A percentile compares a stretch with the other conserved stretches of the same genome.
These are phyloP conservation scores for Crotalus horridus DNA, from an alignment of 2,113 vertebrate species.

Conservation along the genomic window DNA sequence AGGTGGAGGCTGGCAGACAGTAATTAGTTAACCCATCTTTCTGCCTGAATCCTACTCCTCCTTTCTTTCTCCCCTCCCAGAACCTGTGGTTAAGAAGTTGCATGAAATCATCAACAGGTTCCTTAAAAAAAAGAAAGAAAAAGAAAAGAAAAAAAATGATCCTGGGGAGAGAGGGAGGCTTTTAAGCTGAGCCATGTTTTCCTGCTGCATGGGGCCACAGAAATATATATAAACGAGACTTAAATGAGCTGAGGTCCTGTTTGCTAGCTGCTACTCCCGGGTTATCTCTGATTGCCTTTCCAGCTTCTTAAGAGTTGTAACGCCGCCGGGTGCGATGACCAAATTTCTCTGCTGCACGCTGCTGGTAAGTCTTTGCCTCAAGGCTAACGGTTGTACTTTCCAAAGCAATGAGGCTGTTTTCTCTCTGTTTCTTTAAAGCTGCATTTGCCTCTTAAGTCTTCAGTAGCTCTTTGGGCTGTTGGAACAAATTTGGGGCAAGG, in stretches of 20 bases:
- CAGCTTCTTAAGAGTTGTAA: conserved; percentile 65
- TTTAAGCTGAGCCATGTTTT: conserved; percentile 70
- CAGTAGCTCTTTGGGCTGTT: neutral
- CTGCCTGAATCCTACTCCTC: conserved; percentile 52
- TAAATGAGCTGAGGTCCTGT: conserved; percentile 53
- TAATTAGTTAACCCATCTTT: conserved; percentile 50
- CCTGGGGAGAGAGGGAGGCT: conserved; percentile 59
- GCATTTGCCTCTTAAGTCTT: neutral
- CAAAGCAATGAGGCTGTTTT: neutral
- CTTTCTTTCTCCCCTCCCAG: conserved; percentile 46
- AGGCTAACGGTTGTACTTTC: conserved; percentile 27
- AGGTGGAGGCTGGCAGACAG: conserved; percentile 25
- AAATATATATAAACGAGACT: conserved; percentile 68
- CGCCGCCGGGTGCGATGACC: conserved; percentile 74
- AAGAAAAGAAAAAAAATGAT: conserved; percentile 39
- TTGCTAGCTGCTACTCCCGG: conserved; percentile 50
- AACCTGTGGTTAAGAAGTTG: conserved; percentile 62
- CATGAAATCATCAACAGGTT: conserved; percentile 67
- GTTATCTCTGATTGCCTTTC: conserved; percentile 48
- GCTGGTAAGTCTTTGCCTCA: conserved; percentile 69
- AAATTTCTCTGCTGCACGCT: conserved; percentile 72
- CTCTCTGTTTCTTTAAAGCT: neutral
- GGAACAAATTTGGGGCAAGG: conserved; percentile 25
- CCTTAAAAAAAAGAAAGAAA: conserved; percentile 46
- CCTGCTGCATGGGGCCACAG: conserved; percentile 62